A percentile compares a stretch with the other conserved stretches of the same genome.
phyloP scores from a whole-genome alignment of 2,888 invertebrate species.

The Leptura quadrifasciata region DNA sequence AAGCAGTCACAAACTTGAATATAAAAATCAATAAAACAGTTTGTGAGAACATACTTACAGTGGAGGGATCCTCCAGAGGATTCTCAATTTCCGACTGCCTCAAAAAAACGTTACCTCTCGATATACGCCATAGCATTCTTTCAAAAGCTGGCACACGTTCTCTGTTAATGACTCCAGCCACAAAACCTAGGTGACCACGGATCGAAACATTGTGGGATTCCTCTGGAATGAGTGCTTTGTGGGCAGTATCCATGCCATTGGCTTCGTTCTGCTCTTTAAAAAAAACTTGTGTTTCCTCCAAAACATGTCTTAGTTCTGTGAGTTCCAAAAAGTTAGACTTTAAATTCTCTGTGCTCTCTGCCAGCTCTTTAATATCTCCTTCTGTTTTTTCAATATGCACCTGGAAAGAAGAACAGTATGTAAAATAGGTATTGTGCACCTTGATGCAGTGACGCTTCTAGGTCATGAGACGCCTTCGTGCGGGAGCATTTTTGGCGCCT shows the following conservation, averaged over 20 bases:
- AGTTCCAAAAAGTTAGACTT: constrained; percentile 94
- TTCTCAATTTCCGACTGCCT: constrained; percentile 90
- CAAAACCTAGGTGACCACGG: constrained; percentile 79
- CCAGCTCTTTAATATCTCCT: constrained; percentile 94
- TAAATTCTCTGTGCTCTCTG: constrained; percentile 93
- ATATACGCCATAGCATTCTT: constrained; percentile 94
- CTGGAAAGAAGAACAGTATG: constrained; percentile 69
- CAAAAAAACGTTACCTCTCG: constrained; percentile 93
- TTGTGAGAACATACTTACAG: constrained; percentile 77
- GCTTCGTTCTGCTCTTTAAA: constrained; percentile 88
- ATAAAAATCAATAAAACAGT: not conserved
- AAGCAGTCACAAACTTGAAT: not conserved
- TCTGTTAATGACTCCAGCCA: constrained; percentile 93
- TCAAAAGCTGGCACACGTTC: constrained; percentile 94
- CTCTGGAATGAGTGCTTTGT: constrained; percentile 75
- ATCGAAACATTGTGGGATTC: constrained; percentile 70
- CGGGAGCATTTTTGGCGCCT: no score
- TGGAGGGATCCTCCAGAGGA: constrained; percentile 88
- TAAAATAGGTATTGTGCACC: no score
- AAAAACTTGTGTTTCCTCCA: constrained; percentile 93
- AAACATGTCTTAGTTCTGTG: constrained; percentile 91
- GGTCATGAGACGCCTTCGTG: no score
- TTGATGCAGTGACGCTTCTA: no score
- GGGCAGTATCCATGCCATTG: constrained; percentile 79
- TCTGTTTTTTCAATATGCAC: constrained; percentile 97